Percentiles rank a stretch among this genome's conserved stretches.
phyloP scores from a whole-genome alignment of 2,797 vertebrate species.

The Danio albolineatus region DNA sequence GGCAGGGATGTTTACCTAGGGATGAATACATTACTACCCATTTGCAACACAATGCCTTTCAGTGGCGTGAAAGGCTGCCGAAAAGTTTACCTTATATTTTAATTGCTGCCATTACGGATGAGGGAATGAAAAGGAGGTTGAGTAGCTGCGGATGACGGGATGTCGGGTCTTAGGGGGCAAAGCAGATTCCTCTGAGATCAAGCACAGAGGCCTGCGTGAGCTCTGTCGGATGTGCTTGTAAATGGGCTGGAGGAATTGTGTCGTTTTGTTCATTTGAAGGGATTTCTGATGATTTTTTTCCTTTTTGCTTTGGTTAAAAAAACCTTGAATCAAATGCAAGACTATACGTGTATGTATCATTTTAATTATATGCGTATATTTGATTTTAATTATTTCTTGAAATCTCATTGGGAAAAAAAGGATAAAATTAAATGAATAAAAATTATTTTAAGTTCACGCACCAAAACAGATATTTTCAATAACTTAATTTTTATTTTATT shows the following conservation, averaged over 20 bases:
- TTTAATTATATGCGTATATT: no score
- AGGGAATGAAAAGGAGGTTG: slow-evolving; percentile 67
- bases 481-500: no score
- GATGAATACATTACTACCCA: slow-evolving; percentile 84
- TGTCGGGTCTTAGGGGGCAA: slow-evolving; percentile 64
- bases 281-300: slow-evolving; percentile 33
- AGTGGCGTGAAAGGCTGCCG: slow-evolving; percentile 71
- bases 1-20: slow-evolving; percentile 82
- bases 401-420: no score
- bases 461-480: no score
- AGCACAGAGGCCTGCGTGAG: slow-evolving; percentile 56
- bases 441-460: no score
- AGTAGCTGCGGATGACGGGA: slow-evolving; percentile 49
- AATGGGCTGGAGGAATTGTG: slow-evolving; percentile 38
- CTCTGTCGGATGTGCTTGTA: slow-evolving; percentile 51
- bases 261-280: slow-evolving; percentile 31
- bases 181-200: slow-evolving; percentile 64
- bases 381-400: no score
- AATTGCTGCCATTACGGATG: slow-evolving; percentile 78
- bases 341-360: no score
- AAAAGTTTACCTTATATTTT: slow-evolving; percentile 78
- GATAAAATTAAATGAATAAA: no score
- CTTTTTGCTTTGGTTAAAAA: slow-evolving; percentile 26
- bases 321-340: slow-evolving; percentile 7
- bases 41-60: slow-evolving; percentile 78